phyloP scores from a whole-genome alignment of 2,888 invertebrate genomes.

The Caenorhabditis zanzibari region DNA sequence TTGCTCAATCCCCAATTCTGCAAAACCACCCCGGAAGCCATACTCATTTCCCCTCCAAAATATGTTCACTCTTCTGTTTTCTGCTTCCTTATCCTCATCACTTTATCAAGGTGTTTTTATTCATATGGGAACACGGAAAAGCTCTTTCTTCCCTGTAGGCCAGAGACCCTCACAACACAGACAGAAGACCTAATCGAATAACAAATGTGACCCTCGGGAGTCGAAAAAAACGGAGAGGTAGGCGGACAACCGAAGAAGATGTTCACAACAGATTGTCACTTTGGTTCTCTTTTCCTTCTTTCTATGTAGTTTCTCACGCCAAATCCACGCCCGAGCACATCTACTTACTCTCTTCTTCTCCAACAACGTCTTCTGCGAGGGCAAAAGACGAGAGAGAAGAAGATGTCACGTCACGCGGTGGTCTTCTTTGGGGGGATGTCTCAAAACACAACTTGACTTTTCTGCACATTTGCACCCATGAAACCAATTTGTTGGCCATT shows the following conservation, averaged over 20 bases:
- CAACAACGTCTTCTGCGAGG: neutral
- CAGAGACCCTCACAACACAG: neutral
- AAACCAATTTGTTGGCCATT: constrained; percentile 50
- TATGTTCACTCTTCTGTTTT: neutral
- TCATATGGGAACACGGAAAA: constrained; percentile 5
- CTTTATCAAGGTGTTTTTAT: constrained; percentile 29
- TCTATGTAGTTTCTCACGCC: constrained; percentile 27
- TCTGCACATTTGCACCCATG: constrained; percentile 6
- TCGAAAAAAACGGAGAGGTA: neutral
- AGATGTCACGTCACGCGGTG: constrained; percentile 38
- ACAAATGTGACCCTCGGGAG: constrained; percentile 44
- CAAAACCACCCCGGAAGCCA: constrained; percentile 19
- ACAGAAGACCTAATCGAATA: constrained; percentile 39
- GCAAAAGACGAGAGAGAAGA: constrained; percentile 13
- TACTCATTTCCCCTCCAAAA: constrained; percentile 24
- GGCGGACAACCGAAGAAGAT: neutral
- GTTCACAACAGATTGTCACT: constrained; percentile 38
- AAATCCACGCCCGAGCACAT: constrained; percentile 34
- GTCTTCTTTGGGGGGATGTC: neutral
- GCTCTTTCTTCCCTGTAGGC: neutral
- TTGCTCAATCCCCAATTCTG: neutral
- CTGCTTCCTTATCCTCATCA: neutral
- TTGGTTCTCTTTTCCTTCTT: no score
- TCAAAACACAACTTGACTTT: constrained; percentile 39
- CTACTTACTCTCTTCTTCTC: neutral